Percentiles rank a stretch among this genome's conserved stretches.
These are phyloP conservation scores for Temnothorax unifasciatus DNA, from an alignment of 2,888 invertebrate genomes.

Conservation along the genomic window DNA sequence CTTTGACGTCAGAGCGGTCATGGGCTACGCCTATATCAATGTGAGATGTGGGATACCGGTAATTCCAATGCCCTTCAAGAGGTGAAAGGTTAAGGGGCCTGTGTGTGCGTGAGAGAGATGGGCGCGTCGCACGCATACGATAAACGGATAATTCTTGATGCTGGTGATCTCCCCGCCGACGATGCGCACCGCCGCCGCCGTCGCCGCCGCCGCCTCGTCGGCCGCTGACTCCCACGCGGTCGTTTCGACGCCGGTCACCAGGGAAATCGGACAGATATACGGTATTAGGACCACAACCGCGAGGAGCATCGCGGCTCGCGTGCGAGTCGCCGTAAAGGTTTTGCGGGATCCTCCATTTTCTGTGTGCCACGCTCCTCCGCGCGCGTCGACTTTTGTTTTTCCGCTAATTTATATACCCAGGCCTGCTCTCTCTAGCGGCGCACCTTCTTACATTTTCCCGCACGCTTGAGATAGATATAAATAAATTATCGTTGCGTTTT, in stretches of 20 bases:
- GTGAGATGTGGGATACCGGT: neutral
- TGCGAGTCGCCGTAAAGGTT: conserved; percentile 16
- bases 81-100: conserved; percentile 45
- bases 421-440: conserved; percentile 10
- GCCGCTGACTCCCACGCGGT: neutral
- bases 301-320: conserved; percentile 50
- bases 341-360: conserved; percentile 48
- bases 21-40: neutral
- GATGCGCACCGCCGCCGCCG: conserved; percentile 68
- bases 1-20: neutral
- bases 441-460: neutral
- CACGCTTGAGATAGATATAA: neutral
- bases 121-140: conserved; percentile 67
- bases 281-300: conserved; percentile 34
- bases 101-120: conserved; percentile 23
- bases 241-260: conserved; percentile 4
- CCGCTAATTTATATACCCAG: neutral
- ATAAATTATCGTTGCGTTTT: neutral
- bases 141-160: conserved; percentile 78
- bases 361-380: conserved; percentile 11
- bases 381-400: conserved; percentile 60
- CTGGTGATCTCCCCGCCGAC: conserved; percentile 76
- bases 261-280: conserved; percentile 45
- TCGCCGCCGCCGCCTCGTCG: neutral
- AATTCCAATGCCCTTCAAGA: conserved; percentile 9